Conservation (phyloP, 1,140 invertebrate species). For the Varroa destructor region DNA sequence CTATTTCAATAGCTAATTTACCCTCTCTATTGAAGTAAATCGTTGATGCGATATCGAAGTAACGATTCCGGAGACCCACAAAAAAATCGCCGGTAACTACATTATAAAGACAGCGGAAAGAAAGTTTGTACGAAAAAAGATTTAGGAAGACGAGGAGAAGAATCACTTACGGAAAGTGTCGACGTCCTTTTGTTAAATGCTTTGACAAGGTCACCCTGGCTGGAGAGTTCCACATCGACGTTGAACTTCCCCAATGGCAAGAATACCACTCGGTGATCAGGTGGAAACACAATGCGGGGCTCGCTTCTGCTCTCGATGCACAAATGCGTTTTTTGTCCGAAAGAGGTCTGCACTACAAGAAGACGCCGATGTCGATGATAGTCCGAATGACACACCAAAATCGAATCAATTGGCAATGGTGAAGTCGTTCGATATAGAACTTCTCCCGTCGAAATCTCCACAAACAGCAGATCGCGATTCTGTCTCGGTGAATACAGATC, state of each 20-base stretch:
- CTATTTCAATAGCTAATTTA: too few species aligned
- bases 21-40: too few species aligned
- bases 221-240: background rate
- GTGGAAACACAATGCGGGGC: slow-evolving; percentile 8
- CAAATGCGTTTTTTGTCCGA: slow-evolving; percentile 7
- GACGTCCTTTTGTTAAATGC: background rate
- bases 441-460: slow-evolving; percentile 1
- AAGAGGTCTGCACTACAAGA: background rate
- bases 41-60: too few species aligned
- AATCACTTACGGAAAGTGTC: too few species aligned
- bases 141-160: too few species aligned
- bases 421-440: background rate
- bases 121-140: too few species aligned
- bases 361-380: background rate
- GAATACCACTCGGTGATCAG: slow-evolving; percentile 5
- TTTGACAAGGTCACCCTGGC: slow-evolving; percentile 5
- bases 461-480: slow-evolving; percentile 12
- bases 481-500: background rate
- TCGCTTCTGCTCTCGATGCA: slow-evolving; percentile 13
- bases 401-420: background rate
- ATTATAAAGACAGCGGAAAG: too few species aligned
- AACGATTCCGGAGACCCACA: too few species aligned
- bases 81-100: too few species aligned
- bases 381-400: slow-evolving; percentile 3
- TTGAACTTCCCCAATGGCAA: slow-evolving; percentile 18